Evolutionary conservation across 2,888 invertebrate species (phyloP).

Genomic region (Lepidocyrtoides sp.): DNA sequence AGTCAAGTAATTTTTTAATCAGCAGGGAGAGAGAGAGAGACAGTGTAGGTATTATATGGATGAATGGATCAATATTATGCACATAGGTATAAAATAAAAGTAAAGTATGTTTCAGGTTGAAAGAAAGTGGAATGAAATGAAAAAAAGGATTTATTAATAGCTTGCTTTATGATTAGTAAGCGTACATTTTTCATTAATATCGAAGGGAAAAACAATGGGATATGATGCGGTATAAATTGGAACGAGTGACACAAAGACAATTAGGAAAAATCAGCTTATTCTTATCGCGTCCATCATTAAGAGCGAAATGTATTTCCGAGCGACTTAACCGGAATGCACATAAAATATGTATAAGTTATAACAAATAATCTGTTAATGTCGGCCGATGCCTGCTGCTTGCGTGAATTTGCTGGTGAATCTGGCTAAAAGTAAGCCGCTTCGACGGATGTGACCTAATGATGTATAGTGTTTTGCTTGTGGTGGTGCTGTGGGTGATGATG

Average conservation of each 20-base stretch:
- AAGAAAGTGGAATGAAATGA: slow-evolving; percentile 29
- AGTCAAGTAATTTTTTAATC: too few species aligned
- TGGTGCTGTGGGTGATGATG: neutral
- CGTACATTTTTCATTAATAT: neutral
- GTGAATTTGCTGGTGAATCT: too few species aligned
- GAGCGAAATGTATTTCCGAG: neutral
- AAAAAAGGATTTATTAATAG: slow-evolving; percentile 5
- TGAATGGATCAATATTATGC: neutral
- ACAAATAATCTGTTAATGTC: neutral
- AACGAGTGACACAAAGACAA: slow-evolving; percentile 6
- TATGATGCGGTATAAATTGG: neutral
- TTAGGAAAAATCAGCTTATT: slow-evolving; percentile 3
- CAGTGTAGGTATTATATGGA: neutral
- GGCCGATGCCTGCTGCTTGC: too few species aligned
- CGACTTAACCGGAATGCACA: too few species aligned
- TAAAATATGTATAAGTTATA: too few species aligned
- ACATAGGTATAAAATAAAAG: neutral
- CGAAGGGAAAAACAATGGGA: slow-evolving; percentile 3
- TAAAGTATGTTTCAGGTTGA: neutral
- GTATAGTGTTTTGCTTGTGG: neutral
- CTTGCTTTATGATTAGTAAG: neutral
- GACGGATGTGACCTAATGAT: slow-evolving; percentile 46
- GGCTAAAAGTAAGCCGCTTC: slow-evolving; percentile 57
- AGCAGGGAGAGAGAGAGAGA: neutral
- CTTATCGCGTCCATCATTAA: neutral